Conservation (phyloP, 2,888 invertebrate genomes). For the Gonocerus acuteangulatus region DNA sequence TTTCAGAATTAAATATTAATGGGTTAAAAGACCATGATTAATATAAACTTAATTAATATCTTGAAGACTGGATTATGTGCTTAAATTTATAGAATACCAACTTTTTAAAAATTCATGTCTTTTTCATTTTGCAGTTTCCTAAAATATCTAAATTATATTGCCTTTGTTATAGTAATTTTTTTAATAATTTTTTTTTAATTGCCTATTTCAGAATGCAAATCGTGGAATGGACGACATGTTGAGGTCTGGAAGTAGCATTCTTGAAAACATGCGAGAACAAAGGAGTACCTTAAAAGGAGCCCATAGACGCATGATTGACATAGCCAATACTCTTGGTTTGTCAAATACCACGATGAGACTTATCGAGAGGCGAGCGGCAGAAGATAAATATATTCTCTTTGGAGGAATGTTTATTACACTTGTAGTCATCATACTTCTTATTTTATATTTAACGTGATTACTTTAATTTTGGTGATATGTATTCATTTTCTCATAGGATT, state of each 20-base stretch:
- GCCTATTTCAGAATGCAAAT: slow-evolving; percentile 63
- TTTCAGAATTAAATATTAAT: too few species aligned
- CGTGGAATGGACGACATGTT: slow-evolving; percentile 83
- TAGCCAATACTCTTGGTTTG: slow-evolving; percentile 84
- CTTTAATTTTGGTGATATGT: too few species aligned
- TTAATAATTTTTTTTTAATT: too few species aligned
- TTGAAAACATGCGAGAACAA: slow-evolving; percentile 76
- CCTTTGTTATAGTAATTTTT: too few species aligned
- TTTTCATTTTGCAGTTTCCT: too few species aligned
- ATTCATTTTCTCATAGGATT: too few species aligned
- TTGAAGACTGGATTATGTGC: too few species aligned
- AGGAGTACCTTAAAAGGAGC: slow-evolving; percentile 78
- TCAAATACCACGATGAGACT: slow-evolving; percentile 92
- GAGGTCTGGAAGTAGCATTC: slow-evolving; percentile 62
- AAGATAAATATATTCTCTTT: slow-evolving; percentile 81
- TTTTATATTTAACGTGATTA: slow-evolving; percentile 43
- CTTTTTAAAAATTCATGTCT: too few species aligned
- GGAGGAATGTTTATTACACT: slow-evolving; percentile 81
- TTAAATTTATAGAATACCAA: too few species aligned
- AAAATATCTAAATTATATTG: too few species aligned
- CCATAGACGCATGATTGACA: slow-evolving; percentile 73
- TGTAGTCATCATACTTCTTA: slow-evolving; percentile 68
- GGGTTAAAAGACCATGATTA: too few species aligned
- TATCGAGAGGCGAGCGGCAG: slow-evolving; percentile 76
- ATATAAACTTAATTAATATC: too few species aligned